These are phyloP conservation scores for Zaprionus camerounensis DNA, from an alignment of 1,140 invertebrate genomes.

Conservation along the genomic window DNA sequence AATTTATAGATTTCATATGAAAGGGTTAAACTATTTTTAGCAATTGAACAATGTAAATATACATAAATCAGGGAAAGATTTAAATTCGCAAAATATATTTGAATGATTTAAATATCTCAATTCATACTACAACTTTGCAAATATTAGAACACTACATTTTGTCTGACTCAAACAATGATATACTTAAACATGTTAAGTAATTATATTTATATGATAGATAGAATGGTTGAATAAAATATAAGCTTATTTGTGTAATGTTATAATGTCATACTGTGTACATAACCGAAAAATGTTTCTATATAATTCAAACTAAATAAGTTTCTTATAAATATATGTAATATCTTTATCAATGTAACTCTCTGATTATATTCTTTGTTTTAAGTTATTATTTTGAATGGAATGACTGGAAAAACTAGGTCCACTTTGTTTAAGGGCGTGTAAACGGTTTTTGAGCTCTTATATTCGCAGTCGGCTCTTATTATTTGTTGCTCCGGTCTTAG, in stretches of 20 bases:
- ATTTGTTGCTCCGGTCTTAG: too few relatives aligned
- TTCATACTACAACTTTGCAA: background rate
- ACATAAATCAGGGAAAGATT: background rate
- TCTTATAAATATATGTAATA: too few relatives aligned
- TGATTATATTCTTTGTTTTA: too few relatives aligned
- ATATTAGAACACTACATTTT: background rate
- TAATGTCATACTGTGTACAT: too few relatives aligned
- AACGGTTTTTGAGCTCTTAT: too few relatives aligned
- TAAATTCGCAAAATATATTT: background rate
- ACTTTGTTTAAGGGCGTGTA: too few relatives aligned
- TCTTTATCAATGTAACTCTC: too few relatives aligned
- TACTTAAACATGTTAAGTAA: background rate
- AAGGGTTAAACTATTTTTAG: background rate
- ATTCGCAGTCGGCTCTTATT: too few relatives aligned
- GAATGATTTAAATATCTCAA: background rate
- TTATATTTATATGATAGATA: background rate
- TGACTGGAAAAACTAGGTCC: too few relatives aligned
- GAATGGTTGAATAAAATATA: background rate
- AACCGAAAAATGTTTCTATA: too few relatives aligned
- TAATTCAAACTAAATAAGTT: too few relatives aligned
- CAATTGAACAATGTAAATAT: background rate
- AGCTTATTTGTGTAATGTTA: background rate
- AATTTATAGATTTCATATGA: background rate
- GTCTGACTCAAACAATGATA: background rate
- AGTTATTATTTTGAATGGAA: too few relatives aligned